phyloP scores from a whole-genome alignment of 2,113 vertebrate species.

The Sterrhoptilus dennistouni region DNA sequence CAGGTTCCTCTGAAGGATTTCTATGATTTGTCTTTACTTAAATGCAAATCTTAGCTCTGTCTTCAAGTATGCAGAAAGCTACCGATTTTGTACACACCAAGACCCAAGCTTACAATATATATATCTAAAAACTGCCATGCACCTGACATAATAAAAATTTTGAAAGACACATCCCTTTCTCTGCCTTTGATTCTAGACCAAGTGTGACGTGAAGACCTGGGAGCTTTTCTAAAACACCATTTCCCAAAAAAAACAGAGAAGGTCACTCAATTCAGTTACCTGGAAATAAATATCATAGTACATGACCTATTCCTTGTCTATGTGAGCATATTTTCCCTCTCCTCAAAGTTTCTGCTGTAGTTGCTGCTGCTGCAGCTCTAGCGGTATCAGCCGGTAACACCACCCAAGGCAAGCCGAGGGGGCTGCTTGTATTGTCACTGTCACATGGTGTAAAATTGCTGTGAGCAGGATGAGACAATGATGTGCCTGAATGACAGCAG shows the following conservation, averaged over 20 bases:
- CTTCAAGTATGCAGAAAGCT: neutral
- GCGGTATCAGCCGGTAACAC: neutral
- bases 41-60: neutral
- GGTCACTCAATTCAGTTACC: neutral
- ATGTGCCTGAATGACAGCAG: conserved; percentile 18
- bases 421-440: neutral
- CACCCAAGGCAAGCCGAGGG: neutral
- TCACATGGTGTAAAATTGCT: conserved; percentile 16
- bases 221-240: neutral
- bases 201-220: neutral
- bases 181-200: neutral
- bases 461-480: conserved; percentile 13
- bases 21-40: neutral
- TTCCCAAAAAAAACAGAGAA: neutral
- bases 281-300: neutral
- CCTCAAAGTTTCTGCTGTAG: conserved; percentile 12
- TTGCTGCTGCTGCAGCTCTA: neutral
- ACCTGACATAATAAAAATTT: neutral
- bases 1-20: neutral
- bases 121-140: neutral
- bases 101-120: neutral
- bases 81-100: neutral
- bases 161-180: neutral
- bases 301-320: neutral
- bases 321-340: neutral